phyloP scores from a whole-genome alignment of 2,113 vertebrate species.

The Apodemus sylvaticus region DNA sequence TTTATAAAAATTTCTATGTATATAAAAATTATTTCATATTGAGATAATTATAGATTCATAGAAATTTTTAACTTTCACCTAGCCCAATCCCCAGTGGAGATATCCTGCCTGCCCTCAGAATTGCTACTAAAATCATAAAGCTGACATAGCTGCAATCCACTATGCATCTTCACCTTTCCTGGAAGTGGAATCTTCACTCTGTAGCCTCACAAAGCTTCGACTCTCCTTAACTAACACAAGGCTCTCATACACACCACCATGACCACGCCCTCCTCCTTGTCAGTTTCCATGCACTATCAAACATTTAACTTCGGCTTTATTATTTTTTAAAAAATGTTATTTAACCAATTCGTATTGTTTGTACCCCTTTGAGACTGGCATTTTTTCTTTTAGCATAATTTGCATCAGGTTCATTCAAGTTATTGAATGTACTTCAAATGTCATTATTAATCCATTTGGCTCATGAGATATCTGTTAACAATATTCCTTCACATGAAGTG shows the following conservation, averaged over 20 bases:
- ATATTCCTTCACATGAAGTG: neutral
- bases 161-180: neutral
- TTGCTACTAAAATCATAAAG: neutral
- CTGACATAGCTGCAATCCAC: neutral
- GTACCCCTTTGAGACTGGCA: neutral
- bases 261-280: neutral
- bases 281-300: neutral
- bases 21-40: neutral
- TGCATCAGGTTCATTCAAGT: neutral
- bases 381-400: neutral
- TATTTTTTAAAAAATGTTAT: constrained; percentile 10
- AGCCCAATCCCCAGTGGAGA: neutral
- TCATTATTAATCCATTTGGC: neutral
- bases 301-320: neutral
- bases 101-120: neutral
- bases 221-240: neutral
- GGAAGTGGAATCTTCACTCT: neutral
- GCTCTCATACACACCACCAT: fast-evolving
- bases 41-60: neutral
- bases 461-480: neutral
- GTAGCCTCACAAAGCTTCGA: neutral
- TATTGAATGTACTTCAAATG: neutral
- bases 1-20: no score
- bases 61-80: neutral
- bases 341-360: neutral